Conservation (phyloP, 2,113 vertebrate genomes). For the Prionailurus bengalensis region DNA sequence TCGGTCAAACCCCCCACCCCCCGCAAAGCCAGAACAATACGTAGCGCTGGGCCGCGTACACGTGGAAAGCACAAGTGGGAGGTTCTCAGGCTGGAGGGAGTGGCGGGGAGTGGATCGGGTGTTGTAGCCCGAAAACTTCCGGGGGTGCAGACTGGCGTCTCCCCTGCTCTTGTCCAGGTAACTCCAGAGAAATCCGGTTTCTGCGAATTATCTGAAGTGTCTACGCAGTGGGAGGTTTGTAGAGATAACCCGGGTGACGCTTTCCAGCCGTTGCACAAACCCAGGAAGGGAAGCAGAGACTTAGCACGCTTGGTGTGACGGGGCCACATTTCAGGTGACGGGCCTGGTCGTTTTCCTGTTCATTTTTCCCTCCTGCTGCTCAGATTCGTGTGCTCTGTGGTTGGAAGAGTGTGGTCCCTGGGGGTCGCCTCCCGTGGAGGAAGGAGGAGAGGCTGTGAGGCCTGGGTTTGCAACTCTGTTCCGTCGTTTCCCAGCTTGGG, state of each 20-base stretch:
- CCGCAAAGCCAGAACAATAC: not conserved
- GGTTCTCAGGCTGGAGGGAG: not conserved
- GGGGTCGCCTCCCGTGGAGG: not conserved
- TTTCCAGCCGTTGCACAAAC: not conserved
- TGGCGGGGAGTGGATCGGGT: not conserved
- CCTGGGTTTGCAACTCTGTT: not conserved
- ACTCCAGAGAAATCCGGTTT: not conserved
- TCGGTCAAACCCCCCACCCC: no score
- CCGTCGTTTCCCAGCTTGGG: not conserved
- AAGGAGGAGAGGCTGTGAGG: not conserved
- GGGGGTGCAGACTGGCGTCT: not conserved
- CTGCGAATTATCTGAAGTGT: not conserved
- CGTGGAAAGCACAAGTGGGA: not conserved
- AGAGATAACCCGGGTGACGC: not conserved
- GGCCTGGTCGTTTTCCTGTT: no score
- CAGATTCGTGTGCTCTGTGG: not conserved
- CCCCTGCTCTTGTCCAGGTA: not conserved
- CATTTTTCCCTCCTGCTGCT: not conserved
- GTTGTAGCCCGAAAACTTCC: not conserved
- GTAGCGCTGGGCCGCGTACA: fast-evolving
- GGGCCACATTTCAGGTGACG: no score
- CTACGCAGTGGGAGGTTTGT: not conserved
- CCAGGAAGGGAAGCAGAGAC: not conserved
- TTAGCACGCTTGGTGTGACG: no score
- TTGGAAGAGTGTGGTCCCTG: not conserved